Base-by-base conservation (phyloP, 2,113 vertebrate species). In the Mohoua ochrocephala region DNA sequence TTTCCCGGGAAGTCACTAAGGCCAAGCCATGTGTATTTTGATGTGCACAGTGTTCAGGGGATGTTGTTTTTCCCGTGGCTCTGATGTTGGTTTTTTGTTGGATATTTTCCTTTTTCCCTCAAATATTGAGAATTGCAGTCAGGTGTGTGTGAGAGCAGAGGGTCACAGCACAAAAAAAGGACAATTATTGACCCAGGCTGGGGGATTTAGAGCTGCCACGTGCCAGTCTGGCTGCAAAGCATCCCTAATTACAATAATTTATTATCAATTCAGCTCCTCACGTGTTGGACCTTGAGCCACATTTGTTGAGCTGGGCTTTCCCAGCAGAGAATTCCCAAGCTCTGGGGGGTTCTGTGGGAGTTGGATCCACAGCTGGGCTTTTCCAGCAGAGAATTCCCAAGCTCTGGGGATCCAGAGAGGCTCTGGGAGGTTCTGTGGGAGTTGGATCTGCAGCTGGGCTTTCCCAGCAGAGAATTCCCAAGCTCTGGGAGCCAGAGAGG, bases 11-110 rank as follows among this genome's bases (percentile, higher is more conserved):
- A 17, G 60, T 81, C 42, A 7, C 8, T 8, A 15, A n/a, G n/a
- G 12, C 31, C 2, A 0, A 53, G 53, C 23, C 5, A 13, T 8
- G 6, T 28, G 23, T 9, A 0, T 18, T 78, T 86, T 49, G 65
- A 4, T 2, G 2, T 53, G 31, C 9, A 17, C 28, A 19, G 0
- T 2, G 1, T 6, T 6, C 10, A 5, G 24, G 31, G 50, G 13
- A 17, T 26, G 31, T 4, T 0, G 1, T 28, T 77, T 68, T 56
- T 23, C 37, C 33, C 6, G 1, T 22, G 45, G 33, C 21, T 65
- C 37, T 59, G n/a, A 24, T 44, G 13, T 50, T 42, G 47, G 20
- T 21, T 88, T 83, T 50, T n/a, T n/a, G n/a, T n/a, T 68, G 69
- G 42, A 1, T 70, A 8, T 74, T 89, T 88, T 18, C 52, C 35